phyloP scores from a whole-genome alignment of 2,888 invertebrate genomes.

The Horisme vitalbata region DNA sequence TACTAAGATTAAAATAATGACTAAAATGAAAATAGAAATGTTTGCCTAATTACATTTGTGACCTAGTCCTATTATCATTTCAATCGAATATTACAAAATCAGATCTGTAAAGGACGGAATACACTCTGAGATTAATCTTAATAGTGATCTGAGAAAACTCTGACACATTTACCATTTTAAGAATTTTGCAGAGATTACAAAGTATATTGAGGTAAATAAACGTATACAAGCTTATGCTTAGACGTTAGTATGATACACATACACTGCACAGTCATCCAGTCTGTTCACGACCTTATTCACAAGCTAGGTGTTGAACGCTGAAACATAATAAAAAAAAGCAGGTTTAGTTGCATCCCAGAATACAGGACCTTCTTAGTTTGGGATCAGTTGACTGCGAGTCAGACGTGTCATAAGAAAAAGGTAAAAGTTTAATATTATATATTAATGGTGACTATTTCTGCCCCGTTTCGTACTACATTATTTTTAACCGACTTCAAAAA shows the following conservation, averaged over 20 bases:
- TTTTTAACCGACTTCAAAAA: too few relatives aligned
- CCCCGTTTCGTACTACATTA: too few relatives aligned
- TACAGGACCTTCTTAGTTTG: too few relatives aligned
- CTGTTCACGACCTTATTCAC: constrained; percentile 20
- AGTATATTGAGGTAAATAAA: constrained; percentile 47
- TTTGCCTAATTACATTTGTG: constrained; percentile 47
- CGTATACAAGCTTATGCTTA: constrained; percentile 28
- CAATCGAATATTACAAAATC: constrained; percentile 50
- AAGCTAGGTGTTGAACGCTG: constrained; percentile 61
- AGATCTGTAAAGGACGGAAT: constrained; percentile 50
- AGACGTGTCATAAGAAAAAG: too few relatives aligned
- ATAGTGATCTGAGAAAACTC: too few relatives aligned
- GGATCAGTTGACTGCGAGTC: too few relatives aligned
- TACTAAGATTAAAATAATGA: constrained; percentile 42
- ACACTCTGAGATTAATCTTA: constrained; percentile 5
- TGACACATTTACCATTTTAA: too few relatives aligned
- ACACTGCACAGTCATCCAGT: constrained; percentile 43
- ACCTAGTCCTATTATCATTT: constrained; percentile 78
- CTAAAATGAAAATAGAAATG: constrained; percentile 81
- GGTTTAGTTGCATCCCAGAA: too few relatives aligned
- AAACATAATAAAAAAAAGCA: constrained; percentile 40
- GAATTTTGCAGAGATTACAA: constrained; percentile 1
- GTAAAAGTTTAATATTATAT: too few relatives aligned
- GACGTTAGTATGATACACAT: constrained; percentile 41
- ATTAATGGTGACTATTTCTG: too few relatives aligned